These are phyloP conservation scores for Craseonycteris thonglongyai DNA, from an alignment of 2,113 vertebrate species.

Conservation along the genomic window DNA sequence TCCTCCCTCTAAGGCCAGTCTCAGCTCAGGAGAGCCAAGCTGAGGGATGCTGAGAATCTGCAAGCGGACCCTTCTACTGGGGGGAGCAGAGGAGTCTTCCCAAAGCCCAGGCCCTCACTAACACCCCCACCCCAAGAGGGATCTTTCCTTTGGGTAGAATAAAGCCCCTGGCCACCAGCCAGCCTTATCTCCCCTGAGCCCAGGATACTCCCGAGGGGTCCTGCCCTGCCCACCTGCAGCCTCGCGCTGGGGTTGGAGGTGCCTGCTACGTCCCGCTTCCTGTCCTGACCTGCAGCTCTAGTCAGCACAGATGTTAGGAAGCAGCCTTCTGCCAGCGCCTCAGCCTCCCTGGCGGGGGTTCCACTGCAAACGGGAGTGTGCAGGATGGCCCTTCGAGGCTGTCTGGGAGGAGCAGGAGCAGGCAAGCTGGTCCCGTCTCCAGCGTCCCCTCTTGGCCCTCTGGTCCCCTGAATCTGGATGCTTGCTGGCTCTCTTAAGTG, in stretches of 20 bases:
- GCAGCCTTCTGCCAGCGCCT: background rate
- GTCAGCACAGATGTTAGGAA: background rate
- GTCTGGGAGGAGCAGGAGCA: background rate
- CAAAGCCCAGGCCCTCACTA: background rate
- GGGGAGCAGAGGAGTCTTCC: background rate
- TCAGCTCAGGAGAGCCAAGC: background rate
- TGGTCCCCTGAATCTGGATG: accelerated
- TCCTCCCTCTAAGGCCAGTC: background rate
- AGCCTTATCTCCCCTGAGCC: background rate
- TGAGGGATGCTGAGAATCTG: too few species aligned
- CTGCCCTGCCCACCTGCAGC: too few species aligned
- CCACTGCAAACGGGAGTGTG: background rate
- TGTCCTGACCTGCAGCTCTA: background rate
- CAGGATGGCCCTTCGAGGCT: background rate
- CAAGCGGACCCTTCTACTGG: background rate
- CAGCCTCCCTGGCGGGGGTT: accelerated
- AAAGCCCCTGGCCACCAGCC: background rate
- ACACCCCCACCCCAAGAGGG: accelerated
- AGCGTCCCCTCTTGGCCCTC: background rate
- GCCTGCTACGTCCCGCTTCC: background rate
- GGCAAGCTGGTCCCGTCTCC: background rate
- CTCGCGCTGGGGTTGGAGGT: background rate
- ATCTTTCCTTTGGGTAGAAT: background rate
- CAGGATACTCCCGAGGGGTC: accelerated
- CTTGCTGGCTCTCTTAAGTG: background rate